Evolutionary conservation across 1,140 invertebrate species (phyloP).

Genomic region (Meloidogyne exigua): DNA sequence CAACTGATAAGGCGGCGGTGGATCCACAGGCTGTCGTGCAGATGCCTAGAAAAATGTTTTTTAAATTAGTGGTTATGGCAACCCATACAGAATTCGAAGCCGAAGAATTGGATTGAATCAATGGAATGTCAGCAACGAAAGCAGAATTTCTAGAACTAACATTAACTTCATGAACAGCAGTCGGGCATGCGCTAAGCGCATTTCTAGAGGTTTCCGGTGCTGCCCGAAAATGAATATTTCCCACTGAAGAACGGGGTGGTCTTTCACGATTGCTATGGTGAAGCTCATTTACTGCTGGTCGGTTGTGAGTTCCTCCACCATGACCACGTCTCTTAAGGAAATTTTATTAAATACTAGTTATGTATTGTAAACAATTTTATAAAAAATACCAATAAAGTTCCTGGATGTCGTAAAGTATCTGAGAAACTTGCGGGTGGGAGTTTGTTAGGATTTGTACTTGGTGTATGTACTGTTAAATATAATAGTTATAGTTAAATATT

Average conservation of each 20-base stretch:
- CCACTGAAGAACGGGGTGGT: not conserved
- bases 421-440: constrained; percentile 57
- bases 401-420: constrained; percentile 58
- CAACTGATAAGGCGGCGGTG: constrained; percentile 55
- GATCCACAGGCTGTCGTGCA: constrained; percentile 16
- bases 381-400: constrained; percentile 43
- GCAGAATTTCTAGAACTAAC: not conserved
- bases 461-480: constrained; percentile 83
- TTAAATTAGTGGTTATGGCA: not conserved
- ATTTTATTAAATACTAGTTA: no score
- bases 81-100: not conserved
- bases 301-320: not conserved
- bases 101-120: constrained; percentile 13
- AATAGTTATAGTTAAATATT: not conserved
- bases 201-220: not conserved
- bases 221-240: not conserved
- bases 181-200: not conserved
- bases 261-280: not conserved
- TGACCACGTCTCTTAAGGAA: not conserved
- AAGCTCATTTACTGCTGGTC: not conserved
- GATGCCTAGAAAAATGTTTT: not conserved
- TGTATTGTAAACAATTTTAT: not conserved
- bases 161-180: not conserved
- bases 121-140: constrained; percentile 4
- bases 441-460: constrained; percentile 70